Base-by-base conservation (phyloP, 1,140 invertebrate species). In the Bombus huntii region DNA sequence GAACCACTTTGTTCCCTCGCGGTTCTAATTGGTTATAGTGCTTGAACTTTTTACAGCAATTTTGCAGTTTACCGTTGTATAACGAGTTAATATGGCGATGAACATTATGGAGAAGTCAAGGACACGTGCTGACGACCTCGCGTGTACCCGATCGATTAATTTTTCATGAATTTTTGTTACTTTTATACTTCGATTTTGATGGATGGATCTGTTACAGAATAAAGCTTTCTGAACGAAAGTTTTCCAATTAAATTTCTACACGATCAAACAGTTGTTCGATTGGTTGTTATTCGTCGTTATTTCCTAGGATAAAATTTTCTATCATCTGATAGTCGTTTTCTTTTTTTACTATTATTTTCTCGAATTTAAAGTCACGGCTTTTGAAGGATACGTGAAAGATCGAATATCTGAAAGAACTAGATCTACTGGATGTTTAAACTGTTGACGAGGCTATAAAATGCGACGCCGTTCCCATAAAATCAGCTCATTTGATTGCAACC, bases 1-100 rank as follows among this genome's bases (percentile, higher is more conserved):
- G 53, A 59, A 28, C 34, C 31, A 37, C 47, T 57, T 57, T 76
- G 47, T 28, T 76, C 74, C 15, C 28, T 13, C 37, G 25, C n/a
- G n/a, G 39, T 78, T 44, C 76, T 78, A 78, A 78, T 66, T 78
- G 39, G 6, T 13, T 34, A 28, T 9, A 74, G n/a, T 42, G 72
- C 44, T 28, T 34, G 18, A 28, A 66, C 39, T 15, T 78, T 78
- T 78, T 65, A 65, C 39, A 53, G 22, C 22, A 44, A 42, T 78
- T 66, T 76, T 28, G 37, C 53, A 37, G 53, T 59, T 76, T n/a
- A 39, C 25, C 34, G 47, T 76, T 76, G 39, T 42, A 18, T n/a
- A n/a, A 72, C 12, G 39, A 42, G 70, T 72, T n/a, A 72, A 72
- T n/a, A 25, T 18, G 18, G 3, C 22, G 42, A 6, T 4, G 28